A percentile compares a stretch with the other conserved stretches of the same genome.
These are phyloP conservation scores for Parnassius glacialis DNA, from an alignment of 2,888 invertebrate species.

Conservation along the genomic window DNA sequence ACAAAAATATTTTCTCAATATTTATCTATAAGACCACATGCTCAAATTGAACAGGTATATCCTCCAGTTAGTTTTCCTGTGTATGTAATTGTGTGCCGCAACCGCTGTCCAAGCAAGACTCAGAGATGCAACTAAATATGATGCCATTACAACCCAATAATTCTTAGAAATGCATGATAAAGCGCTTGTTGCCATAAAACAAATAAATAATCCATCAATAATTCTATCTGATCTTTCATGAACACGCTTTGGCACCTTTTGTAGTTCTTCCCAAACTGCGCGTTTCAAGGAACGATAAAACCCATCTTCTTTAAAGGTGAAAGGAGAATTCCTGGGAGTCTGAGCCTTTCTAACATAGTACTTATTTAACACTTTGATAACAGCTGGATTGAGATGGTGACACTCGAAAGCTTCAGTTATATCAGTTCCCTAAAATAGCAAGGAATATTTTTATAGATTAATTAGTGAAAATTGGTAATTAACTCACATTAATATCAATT, in stretches of 20 bases:
- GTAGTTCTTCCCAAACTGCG: conserved; percentile 76
- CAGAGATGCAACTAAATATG: conserved; percentile 59
- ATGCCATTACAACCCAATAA: conserved; percentile 47
- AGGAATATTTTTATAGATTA: too few species aligned
- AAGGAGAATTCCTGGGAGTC: conserved; percentile 84
- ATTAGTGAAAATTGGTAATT: too few species aligned
- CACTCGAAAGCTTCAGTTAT: conserved; percentile 83
- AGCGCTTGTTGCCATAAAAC: conserved; percentile 55
- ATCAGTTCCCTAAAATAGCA: conserved; percentile 78
- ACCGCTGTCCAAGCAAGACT: conserved; percentile 82
- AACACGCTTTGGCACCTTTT: conserved; percentile 65
- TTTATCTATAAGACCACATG: conserved; percentile 83
- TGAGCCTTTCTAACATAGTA: conserved; percentile 84
- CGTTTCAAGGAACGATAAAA: conserved; percentile 87
- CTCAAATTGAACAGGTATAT: conserved; percentile 89
- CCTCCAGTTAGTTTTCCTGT: conserved; percentile 87
- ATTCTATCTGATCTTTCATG: conserved; percentile 46
- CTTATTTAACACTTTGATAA: conserved; percentile 82
- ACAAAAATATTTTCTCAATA: conserved; percentile 3
- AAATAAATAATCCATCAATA: conserved; percentile 59
- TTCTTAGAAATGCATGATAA: conserved; percentile 49
- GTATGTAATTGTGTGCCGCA: conserved; percentile 89
- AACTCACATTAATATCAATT: too few species aligned
- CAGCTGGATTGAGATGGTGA: conserved; percentile 76
- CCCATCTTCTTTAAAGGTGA: conserved; percentile 87